Evolutionary conservation across 2,113 vertebrate species (phyloP).

Genomic region (Marmota flaviventris): DNA sequence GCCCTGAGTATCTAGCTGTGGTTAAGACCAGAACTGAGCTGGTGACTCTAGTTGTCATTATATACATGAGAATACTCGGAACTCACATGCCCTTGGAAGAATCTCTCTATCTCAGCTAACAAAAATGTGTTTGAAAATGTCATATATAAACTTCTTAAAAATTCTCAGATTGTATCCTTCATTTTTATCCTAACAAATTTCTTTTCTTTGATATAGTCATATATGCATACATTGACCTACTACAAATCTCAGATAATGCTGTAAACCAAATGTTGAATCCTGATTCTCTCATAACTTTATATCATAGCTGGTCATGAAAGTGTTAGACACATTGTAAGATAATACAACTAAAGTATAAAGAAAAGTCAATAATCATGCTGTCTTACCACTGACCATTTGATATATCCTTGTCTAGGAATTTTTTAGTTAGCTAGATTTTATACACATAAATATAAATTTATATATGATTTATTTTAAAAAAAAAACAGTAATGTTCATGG

Average conservation of each 20-base stretch:
- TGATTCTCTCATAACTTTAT: not conserved
- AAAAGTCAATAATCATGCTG: not conserved
- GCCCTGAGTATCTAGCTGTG: not conserved
- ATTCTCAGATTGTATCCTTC: not conserved
- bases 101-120: not conserved
- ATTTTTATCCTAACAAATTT: not conserved
- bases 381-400: not conserved
- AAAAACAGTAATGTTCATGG: not conserved
- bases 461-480: not conserved
- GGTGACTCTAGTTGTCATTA: not conserved
- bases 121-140: constrained; percentile 6
- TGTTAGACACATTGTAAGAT: not conserved
- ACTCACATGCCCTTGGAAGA: not conserved
- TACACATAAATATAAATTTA: not conserved
- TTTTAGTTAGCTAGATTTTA: not conserved
- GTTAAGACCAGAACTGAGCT: not conserved
- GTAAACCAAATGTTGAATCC: not conserved
- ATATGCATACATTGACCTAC: not conserved
- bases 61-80: not conserved
- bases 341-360: not conserved
- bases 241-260: not conserved
- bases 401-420: not conserved
- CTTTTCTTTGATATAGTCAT: not conserved
- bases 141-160: not conserved
- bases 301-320: not conserved